phyloP scores from a whole-genome alignment of 1,140 invertebrate genomes.

The Drosophila ercepeae region DNA sequence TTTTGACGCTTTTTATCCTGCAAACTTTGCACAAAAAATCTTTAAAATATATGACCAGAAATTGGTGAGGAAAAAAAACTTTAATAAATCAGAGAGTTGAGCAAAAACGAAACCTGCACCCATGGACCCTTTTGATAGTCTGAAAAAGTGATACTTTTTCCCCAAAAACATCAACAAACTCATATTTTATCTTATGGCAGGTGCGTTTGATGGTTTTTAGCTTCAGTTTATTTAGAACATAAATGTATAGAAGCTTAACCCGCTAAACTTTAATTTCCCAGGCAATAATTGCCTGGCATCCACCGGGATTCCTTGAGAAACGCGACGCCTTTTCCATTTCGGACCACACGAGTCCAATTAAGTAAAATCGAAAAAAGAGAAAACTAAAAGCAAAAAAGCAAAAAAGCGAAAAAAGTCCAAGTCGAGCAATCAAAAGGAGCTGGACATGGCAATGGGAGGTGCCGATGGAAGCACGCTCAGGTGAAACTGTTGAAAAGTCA shows the following conservation, averaged over 20 bases:
- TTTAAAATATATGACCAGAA: conserved; percentile 31
- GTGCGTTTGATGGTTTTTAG: neutral
- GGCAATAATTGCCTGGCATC: conserved; percentile 13
- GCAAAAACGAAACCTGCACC: conserved; percentile 22
- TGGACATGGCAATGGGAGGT: conserved; percentile 41
- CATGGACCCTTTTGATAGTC: neutral
- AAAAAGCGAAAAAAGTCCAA: neutral
- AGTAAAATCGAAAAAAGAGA: conserved; percentile 11
- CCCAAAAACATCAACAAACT: neutral
- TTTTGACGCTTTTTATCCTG: conserved; percentile 20
- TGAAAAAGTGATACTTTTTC: no score
- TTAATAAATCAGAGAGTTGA: conserved; percentile 27
- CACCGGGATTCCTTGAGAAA: conserved; percentile 20
- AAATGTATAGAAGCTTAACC: neutral
- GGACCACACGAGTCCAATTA: conserved; percentile 56
- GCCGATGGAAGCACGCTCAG: conserved; percentile 53
- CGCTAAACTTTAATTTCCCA: conserved; percentile 24
- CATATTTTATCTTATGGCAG: neutral
- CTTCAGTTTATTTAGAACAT: neutral
- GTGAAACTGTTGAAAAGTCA: conserved; percentile 79
- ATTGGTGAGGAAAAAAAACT: conserved; percentile 25
- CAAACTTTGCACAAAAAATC: conserved; percentile 5
- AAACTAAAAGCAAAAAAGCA: neutral
- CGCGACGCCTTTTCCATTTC: conserved; percentile 29
- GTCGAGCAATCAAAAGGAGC: conserved; percentile 33